Percentiles rank a stretch among this genome's conserved stretches.
These are phyloP conservation scores for Tonatia bakeri DNA, from an alignment of 2,113 vertebrate genomes.

Conservation along the genomic window DNA sequence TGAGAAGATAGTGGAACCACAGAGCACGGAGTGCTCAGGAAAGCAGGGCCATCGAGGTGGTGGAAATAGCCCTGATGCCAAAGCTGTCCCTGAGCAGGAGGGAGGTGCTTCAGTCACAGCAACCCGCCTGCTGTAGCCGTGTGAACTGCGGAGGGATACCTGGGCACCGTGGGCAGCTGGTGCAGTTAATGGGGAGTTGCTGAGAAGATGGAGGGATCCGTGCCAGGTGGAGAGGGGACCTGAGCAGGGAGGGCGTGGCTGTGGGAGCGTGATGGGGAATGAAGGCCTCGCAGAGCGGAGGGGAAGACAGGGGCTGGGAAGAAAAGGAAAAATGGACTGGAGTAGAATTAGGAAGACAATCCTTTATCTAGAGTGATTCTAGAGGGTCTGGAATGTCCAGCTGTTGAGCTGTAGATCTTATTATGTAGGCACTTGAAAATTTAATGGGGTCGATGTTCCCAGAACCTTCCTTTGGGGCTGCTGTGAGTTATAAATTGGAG, in stretches of 20 bases:
- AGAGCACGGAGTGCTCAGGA: background rate
- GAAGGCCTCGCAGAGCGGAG: background rate
- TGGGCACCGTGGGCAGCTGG: background rate
- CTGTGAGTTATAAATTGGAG: background rate
- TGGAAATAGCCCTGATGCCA: background rate
- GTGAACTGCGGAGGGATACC: fast-evolving
- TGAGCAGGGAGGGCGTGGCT: too few species aligned
- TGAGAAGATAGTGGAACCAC: background rate
- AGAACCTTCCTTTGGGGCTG: background rate
- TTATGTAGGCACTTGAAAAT: background rate
- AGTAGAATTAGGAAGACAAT: background rate
- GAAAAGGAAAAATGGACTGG: background rate
- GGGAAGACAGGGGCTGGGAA: too few species aligned
- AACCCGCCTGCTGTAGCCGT: background rate
- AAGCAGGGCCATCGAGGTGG: background rate
- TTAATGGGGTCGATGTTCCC: background rate
- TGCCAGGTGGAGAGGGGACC: background rate
- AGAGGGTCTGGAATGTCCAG: background rate
- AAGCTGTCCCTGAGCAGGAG: background rate
- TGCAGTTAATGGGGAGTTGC: background rate
- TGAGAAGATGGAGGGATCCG: background rate
- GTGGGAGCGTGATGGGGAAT: background rate
- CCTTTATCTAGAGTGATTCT: background rate
- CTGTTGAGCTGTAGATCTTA: background rate
- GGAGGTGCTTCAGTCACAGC: background rate